Conservation (phyloP, 2,113 vertebrate genomes). For the Halcyon senegalensis region DNA sequence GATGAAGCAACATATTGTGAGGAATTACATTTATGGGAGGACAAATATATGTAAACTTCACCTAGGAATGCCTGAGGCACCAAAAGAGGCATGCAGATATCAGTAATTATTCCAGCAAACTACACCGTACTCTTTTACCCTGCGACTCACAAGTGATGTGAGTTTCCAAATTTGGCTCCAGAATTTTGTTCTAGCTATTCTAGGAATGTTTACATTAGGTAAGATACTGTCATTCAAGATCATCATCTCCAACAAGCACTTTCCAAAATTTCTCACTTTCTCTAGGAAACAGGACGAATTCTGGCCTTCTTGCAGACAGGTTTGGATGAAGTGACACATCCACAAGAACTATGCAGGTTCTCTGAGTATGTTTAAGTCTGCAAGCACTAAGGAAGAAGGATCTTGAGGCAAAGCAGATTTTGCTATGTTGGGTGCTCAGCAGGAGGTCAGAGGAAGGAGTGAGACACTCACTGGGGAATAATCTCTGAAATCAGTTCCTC, state of each 20-base stretch:
- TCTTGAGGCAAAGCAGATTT: not conserved
- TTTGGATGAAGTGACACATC: not conserved
- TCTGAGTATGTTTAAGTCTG: not conserved
- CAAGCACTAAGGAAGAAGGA: not conserved
- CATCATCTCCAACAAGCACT: not conserved
- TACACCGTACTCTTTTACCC: not conserved
- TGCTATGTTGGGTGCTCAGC: not conserved
- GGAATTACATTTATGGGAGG: not conserved
- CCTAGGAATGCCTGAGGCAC: not conserved
- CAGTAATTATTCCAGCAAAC: not conserved
- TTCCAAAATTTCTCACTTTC: not conserved
- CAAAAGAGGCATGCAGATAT: not conserved
- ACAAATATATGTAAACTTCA: not conserved
- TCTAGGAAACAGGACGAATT: not conserved
- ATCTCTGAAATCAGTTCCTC: not conserved
- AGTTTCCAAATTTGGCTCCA: not conserved
- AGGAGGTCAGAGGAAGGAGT: not conserved
- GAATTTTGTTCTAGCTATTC: not conserved
- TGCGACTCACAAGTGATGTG: not conserved
- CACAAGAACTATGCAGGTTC: not conserved
- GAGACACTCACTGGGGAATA: not conserved
- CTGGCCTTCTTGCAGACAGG: not conserved
- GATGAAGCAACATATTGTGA: not conserved
- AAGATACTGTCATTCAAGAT: not conserved
- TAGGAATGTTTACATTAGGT: not conserved